These are phyloP conservation scores for Ciconia nigra DNA, from an alignment of 2,797 vertebrate genomes.

Conservation along the genomic window DNA sequence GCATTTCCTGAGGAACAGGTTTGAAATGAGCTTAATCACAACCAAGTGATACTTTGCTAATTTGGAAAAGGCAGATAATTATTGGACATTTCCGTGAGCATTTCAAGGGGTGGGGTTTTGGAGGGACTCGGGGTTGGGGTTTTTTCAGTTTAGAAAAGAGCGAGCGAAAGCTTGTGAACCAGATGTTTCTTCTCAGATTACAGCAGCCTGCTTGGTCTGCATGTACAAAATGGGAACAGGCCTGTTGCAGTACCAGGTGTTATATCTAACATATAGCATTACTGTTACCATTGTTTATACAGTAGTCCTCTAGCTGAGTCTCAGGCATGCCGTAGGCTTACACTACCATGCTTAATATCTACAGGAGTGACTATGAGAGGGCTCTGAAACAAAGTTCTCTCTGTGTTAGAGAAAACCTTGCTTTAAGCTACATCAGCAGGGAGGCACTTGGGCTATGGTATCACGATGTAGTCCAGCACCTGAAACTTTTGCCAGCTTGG, in stretches of 20 bases:
- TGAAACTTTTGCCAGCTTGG: not conserved
- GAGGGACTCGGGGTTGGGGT: not conserved
- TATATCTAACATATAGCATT: not conserved
- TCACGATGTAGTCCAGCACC: not conserved
- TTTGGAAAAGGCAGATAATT: not conserved
- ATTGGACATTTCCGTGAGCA: not conserved
- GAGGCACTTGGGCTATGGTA: not conserved
- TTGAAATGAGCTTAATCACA: conserved; percentile 9
- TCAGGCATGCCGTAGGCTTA: not conserved
- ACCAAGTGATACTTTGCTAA: not conserved
- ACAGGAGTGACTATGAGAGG: not conserved
- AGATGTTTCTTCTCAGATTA: conserved; percentile 37
- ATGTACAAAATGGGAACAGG: not conserved
- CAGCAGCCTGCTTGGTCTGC: not conserved
- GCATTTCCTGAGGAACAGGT: conserved; percentile 45
- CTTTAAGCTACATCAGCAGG: not conserved
- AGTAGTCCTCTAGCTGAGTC: not conserved
- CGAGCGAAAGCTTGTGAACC: not conserved
- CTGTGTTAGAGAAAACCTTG: not conserved
- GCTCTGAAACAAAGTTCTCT: not conserved
- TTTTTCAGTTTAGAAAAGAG: not conserved
- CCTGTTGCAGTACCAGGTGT: not conserved
- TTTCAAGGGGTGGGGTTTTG: not conserved
- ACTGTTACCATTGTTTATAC: not conserved
- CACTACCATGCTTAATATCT: not conserved